These are phyloP conservation scores for Megaptera novaeangliae DNA, from an alignment of 2,113 vertebrate species.

Conservation along the genomic window DNA sequence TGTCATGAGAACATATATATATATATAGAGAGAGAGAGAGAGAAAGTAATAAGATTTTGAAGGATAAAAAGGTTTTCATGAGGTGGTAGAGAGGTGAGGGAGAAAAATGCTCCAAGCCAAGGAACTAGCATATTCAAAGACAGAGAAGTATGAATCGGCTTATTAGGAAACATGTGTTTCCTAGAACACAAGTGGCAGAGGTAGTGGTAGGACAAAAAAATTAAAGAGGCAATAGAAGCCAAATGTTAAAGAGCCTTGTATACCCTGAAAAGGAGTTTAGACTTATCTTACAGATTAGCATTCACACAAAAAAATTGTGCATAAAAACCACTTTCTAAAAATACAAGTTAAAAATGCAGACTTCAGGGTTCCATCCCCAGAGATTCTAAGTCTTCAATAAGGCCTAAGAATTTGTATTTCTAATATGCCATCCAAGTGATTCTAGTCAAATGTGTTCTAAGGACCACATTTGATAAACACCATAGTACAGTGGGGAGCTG, in stretches of 20 bases:
- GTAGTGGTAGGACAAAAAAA: background rate
- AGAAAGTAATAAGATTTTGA: background rate
- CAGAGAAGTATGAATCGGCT: background rate
- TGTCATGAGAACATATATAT: background rate
- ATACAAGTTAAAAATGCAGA: background rate
- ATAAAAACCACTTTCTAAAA: constrained; percentile 3
- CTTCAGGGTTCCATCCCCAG: background rate
- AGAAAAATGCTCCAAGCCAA: background rate
- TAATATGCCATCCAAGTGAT: background rate
- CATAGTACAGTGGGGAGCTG: background rate
- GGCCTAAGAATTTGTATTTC: background rate
- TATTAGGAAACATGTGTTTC: background rate
- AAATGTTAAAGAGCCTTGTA: background rate
- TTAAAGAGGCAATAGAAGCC: background rate
- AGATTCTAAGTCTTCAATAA: background rate
- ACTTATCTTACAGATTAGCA: background rate
- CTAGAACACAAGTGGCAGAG: background rate
- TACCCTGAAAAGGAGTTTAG: background rate
- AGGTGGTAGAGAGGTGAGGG: background rate
- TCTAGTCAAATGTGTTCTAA: background rate
- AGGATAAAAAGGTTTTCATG: background rate
- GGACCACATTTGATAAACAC: background rate
- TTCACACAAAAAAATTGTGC: background rate
- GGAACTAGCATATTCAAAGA: background rate
- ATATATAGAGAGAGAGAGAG: background rate